Evolutionary conservation across 2,888 invertebrate genomes (phyloP).

Genomic region (Augochlorella aurata): DNA sequence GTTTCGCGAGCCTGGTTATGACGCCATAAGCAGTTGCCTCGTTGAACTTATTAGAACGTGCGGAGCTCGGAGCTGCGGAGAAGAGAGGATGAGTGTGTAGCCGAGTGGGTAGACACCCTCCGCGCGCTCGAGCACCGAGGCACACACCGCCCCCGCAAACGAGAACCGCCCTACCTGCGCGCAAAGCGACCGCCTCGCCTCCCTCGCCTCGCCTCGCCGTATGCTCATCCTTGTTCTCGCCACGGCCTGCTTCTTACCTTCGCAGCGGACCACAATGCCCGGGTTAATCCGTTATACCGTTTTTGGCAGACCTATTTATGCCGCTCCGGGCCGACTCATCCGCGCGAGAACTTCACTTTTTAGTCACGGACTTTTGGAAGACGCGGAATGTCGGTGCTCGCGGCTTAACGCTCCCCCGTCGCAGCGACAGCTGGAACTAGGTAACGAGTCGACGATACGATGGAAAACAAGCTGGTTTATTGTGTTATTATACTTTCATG

Average conservation of each 20-base stretch:
- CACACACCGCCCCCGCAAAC: not conserved
- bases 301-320: constrained; percentile 52
- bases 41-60: constrained; percentile 67
- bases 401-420: not conserved
- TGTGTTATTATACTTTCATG: constrained; percentile 49
- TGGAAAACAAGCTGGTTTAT: constrained; percentile 33
- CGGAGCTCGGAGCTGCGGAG: constrained; percentile 37
- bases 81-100: constrained; percentile 57
- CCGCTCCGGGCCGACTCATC: not conserved
- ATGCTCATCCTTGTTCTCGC: constrained; percentile 33
- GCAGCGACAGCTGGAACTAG: constrained; percentile 24
- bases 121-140: constrained; percentile 22
- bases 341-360: not conserved
- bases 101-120: constrained; percentile 57
- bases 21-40: constrained; percentile 71
- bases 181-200: not conserved
- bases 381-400: not conserved
- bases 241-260: constrained; percentile 40
- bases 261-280: constrained; percentile 30
- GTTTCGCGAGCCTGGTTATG: constrained; percentile 68
- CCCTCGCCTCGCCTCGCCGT: not conserved
- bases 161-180: not conserved
- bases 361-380: not conserved
- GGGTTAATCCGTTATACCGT: constrained; percentile 50
- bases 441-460: constrained; percentile 29